Percentiles rank a stretch among this genome's conserved stretches.
Evolutionary conservation across 2,888 invertebrate species (phyloP).

Genomic region (Ormia ochracea): DNA sequence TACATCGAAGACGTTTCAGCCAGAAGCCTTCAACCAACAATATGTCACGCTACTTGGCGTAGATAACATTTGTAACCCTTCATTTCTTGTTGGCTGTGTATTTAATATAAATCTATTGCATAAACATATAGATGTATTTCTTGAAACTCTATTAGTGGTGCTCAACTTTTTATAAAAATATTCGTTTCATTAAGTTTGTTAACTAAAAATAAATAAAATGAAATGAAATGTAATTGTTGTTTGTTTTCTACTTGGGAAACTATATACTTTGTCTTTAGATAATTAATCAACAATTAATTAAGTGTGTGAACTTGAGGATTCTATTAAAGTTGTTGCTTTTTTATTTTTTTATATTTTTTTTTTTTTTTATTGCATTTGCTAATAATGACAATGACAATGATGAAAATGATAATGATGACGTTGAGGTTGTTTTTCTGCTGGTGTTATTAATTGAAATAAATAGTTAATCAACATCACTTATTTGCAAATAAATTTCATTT

Average conservation of each 20-base stretch:
- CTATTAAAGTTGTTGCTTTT: slow-evolving; percentile 35
- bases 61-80: no score
- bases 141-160: no score
- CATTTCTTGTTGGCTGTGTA: no score
- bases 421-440: slow-evolving; percentile 20
- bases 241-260: slow-evolving; percentile 57
- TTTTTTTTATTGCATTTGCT: slow-evolving; percentile 9
- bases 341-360: no score
- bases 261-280: slow-evolving; percentile 58
- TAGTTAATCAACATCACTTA: slow-evolving; percentile 42
- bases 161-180: no score
- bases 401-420: not conserved
- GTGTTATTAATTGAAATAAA: slow-evolving; percentile 41
- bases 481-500: slow-evolving; percentile 13
- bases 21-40: no score
- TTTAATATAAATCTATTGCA: no score
- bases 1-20: no score
- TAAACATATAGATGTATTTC: no score
- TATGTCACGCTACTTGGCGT: no score
- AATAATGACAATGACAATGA: not conserved
- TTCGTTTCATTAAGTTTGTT: no score
- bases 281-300: slow-evolving; percentile 61
- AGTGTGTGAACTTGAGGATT: slow-evolving; percentile 59
- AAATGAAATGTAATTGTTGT: slow-evolving; percentile 41
- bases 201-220: not conserved